A percentile compares a stretch with the other conserved stretches of the same genome.
phyloP scores from a whole-genome alignment of 2,113 vertebrate species.

The Gila orcuttii region DNA sequence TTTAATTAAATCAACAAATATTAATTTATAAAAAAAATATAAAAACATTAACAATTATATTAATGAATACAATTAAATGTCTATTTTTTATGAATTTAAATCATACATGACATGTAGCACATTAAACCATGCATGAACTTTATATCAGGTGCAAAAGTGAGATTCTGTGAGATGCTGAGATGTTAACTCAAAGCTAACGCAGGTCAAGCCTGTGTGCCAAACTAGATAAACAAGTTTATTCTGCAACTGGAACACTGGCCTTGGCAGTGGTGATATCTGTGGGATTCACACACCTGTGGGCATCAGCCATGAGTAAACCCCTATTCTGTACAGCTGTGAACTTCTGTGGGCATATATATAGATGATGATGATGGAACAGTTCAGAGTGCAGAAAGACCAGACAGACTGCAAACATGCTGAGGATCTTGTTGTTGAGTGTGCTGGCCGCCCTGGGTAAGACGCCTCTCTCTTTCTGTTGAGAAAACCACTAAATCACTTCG shows the following conservation, averaged over 20 bases:
- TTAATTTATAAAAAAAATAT: too few species aligned
- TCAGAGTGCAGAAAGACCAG: constrained; percentile 41
- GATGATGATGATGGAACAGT: neutral
- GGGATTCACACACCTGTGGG: constrained; percentile 43
- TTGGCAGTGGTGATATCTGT: constrained; percentile 36
- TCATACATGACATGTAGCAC: too few species aligned
- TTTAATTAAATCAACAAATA: too few species aligned
- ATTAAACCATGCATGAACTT: neutral
- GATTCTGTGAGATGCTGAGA: neutral
- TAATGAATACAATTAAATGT: too few species aligned
- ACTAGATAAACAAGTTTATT: constrained; percentile 2
- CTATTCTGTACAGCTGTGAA: neutral
- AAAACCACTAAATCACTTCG: neutral
- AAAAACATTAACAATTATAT: too few species aligned
- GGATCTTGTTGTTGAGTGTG: constrained; percentile 73
- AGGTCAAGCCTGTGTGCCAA: neutral
- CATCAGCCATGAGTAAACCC: neutral
- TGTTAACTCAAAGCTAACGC: neutral
- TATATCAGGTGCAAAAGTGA: neutral
- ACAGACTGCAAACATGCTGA: constrained; percentile 75
- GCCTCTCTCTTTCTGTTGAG: neutral
- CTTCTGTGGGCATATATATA: neutral
- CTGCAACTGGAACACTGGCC: neutral
- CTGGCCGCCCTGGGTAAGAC: constrained; percentile 81
- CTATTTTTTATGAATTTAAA: too few species aligned